These are phyloP conservation scores for Erannis defoliaria DNA, from an alignment of 2,888 invertebrate genomes.

Conservation along the genomic window DNA sequence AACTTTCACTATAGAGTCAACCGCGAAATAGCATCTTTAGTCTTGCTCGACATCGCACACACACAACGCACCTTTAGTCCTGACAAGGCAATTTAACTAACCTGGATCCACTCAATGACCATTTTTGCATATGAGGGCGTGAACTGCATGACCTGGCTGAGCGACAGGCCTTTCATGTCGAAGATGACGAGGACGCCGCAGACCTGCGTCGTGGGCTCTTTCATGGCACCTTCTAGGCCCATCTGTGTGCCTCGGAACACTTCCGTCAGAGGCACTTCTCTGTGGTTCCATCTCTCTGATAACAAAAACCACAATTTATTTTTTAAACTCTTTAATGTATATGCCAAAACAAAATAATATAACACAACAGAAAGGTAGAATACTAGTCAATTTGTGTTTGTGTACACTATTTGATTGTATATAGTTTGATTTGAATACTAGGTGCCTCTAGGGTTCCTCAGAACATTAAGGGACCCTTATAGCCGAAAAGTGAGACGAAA, in stretches of 20 bases:
- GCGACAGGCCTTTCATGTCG: slow-evolving; percentile 91
- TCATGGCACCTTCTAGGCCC: slow-evolving; percentile 90
- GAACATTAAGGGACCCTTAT: no score
- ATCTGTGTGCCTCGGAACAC: slow-evolving; percentile 91
- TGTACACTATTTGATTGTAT: no score
- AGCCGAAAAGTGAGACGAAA: no score
- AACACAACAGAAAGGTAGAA: no score
- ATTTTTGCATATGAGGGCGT: slow-evolving; percentile 92
- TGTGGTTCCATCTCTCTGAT: slow-evolving; percentile 91
- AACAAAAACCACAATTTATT: slow-evolving; percentile 43
- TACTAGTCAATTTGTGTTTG: no score
- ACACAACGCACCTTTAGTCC: not conserved
- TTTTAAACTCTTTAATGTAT: no score
- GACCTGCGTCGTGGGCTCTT: slow-evolving; percentile 93
- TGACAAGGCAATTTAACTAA: slow-evolving; percentile 46
- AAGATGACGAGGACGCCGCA: slow-evolving; percentile 91
- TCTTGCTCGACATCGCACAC: no score
- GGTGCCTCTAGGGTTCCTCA: no score
- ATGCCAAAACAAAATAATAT: no score
- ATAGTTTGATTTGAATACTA: no score
- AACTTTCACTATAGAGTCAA: no score
- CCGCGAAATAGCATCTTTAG: no score
- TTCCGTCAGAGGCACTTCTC: slow-evolving; percentile 88
- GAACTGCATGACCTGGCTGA: slow-evolving; percentile 91
- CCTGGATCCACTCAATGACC: slow-evolving; percentile 91